A percentile compares a stretch with the other conserved stretches of the same genome.
Evolutionary conservation across 2,888 invertebrate genomes (phyloP).

Genomic region (Nowickia ferox): DNA sequence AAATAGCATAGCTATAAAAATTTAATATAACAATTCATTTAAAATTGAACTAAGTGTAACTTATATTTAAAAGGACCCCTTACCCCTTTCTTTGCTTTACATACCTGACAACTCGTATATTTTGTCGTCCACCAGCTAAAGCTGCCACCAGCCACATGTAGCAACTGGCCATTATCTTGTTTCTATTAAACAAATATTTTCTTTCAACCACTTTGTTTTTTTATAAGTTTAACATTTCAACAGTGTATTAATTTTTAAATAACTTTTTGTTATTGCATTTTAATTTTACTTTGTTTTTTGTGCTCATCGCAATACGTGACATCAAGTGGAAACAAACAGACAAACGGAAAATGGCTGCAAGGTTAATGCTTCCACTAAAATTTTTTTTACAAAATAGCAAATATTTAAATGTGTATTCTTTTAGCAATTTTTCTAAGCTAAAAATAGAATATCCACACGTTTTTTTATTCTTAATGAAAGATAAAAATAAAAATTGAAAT

Average conservation of each 20-base stretch:
- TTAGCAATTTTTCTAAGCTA: conserved; percentile 61
- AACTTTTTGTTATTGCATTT: conserved; percentile 17
- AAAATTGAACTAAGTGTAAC: too few species aligned
- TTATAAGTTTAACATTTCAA: neutral
- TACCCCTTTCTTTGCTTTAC: too few species aligned
- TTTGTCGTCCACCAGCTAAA: neutral
- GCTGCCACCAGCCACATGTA: neutral
- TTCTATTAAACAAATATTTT: conserved; percentile 4
- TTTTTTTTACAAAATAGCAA: conserved; percentile 37
- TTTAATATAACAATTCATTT: too few species aligned
- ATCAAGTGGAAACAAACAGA: conserved; percentile 15
- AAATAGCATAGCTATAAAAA: too few species aligned
- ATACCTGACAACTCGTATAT: neutral
- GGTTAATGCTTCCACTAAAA: conserved; percentile 54
- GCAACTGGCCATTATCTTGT: conserved; percentile 1
- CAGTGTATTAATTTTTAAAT: conserved; percentile 1
- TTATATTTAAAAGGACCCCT: too few species aligned
- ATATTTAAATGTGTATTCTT: conserved; percentile 60
- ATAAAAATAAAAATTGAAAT: conserved; percentile 45
- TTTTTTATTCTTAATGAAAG: neutral
- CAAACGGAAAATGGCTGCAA: conserved; percentile 53
- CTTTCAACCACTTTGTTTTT: neutral
- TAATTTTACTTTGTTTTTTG: conserved; percentile 7
- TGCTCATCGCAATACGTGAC: neutral
- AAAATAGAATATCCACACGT: conserved; percentile 68